Conservation (phyloP, 2,113 vertebrate species). For the Rynchops niger region DNA sequence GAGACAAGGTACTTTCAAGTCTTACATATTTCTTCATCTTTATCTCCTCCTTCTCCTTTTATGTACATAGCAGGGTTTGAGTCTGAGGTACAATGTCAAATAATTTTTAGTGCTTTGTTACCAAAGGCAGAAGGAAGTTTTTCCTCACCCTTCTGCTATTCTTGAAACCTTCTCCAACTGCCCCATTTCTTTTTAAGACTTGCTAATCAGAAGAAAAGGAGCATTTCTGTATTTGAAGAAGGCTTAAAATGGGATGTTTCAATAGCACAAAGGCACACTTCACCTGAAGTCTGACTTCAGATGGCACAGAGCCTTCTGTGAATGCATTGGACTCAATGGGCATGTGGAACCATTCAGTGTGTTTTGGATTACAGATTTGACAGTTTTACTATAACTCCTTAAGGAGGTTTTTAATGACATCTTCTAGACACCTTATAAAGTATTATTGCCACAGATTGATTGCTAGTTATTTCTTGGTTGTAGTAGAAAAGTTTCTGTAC, state of each 20-base stretch:
- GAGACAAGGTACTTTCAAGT: background rate
- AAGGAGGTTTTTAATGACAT: background rate
- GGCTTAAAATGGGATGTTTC: background rate
- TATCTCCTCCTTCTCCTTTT: constrained; percentile 1
- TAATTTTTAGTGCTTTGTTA: background rate
- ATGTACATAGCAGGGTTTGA: background rate
- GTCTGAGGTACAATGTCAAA: background rate
- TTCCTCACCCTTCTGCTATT: background rate
- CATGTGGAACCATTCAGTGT: background rate
- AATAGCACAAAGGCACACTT: background rate
- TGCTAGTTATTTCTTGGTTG: background rate
- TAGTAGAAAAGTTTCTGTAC: background rate
- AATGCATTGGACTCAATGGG: background rate
- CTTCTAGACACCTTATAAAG: background rate
- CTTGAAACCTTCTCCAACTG: background rate
- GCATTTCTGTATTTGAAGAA: background rate
- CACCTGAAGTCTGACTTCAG: background rate
- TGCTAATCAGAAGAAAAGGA: background rate
- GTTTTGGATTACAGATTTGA: background rate
- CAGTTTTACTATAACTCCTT: background rate
- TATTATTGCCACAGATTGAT: background rate
- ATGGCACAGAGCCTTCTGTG: background rate
- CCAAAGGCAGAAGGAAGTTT: constrained; percentile 17
- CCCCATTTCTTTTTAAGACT: background rate
- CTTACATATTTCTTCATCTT: background rate